phyloP scores from a whole-genome alignment of 2,113 vertebrate species.

The Harpagus bidentatus region DNA sequence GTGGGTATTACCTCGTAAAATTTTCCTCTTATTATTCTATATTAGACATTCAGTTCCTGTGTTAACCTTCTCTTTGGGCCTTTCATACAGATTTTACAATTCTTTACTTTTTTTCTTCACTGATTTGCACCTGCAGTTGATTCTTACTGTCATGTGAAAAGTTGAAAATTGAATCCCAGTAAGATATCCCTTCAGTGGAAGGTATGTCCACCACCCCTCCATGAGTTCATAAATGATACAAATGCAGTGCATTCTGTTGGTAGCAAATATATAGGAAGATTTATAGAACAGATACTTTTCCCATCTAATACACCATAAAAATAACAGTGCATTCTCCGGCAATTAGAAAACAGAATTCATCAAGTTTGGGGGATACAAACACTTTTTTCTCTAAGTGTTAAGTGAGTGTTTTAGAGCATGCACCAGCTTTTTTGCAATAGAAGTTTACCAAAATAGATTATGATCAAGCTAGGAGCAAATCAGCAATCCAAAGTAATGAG shows the following conservation, averaged over 20 bases:
- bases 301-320: neutral
- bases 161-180: neutral
- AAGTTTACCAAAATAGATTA: neutral
- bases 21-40: neutral
- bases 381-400: neutral
- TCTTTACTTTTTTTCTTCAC: neutral
- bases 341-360: neutral
- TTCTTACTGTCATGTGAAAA: neutral
- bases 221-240: neutral
- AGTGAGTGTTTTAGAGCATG: neutral
- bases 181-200: neutral
- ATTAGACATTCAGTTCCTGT: neutral
- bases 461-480: neutral
- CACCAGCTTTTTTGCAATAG: neutral
- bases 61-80: neutral
- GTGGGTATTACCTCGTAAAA: neutral
- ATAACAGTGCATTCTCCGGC: neutral
- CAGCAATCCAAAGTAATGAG: neutral
- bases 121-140: neutral
- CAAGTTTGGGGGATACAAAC: neutral
- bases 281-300: neutral
- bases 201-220: neutral
- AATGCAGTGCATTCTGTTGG: neutral
- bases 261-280: neutral
- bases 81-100: neutral